Evolutionary conservation across 2,797 vertebrate species (phyloP).

Genomic region (Gymnoscopelus microlampas): DNA sequence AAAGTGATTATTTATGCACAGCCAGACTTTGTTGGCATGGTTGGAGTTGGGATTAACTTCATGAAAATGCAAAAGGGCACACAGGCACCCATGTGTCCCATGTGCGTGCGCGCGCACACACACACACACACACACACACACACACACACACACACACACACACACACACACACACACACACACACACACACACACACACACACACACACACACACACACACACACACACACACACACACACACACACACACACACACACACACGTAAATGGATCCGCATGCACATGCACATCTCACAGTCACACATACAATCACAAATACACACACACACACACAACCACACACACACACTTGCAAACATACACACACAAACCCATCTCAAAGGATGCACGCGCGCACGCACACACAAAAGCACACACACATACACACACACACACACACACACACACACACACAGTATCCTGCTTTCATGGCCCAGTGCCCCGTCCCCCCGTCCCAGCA

Average conservation of each 20-base stretch:
- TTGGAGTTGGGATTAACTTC: conserved; percentile 71
- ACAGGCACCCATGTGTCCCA: conserved; percentile 21
- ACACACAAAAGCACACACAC: conserved; percentile 23
- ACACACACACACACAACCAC: conserved; percentile 22
- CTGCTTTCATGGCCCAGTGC: conserved; percentile 61
- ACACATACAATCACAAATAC: conserved; percentile 1
- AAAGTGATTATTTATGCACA: conserved; percentile 79
- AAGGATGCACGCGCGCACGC: not conserved
- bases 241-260: conserved; percentile 1
- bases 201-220: conserved; percentile 21
- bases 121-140: conserved; percentile 7
- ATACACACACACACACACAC: conserved; percentile 26
- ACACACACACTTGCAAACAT: conserved; percentile 5
- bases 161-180: not conserved
- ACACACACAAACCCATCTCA: not conserved
- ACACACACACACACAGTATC: conserved; percentile 33
- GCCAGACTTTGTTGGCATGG: conserved; percentile 55
- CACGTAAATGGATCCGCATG: too few relatives aligned
- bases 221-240: conserved; percentile 5
- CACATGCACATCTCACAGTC: too few relatives aligned
- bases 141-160: conserved; percentile 6
- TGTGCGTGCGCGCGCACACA: not conserved
- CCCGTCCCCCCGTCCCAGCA: conserved; percentile 40
- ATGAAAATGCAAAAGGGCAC: conserved; percentile 74
- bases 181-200: conserved; percentile 21